Evolutionary conservation across 2,888 invertebrate species (phyloP), one percentile per base, ranked within the genome.

Genomic region (Andrena bicolor): DNA sequence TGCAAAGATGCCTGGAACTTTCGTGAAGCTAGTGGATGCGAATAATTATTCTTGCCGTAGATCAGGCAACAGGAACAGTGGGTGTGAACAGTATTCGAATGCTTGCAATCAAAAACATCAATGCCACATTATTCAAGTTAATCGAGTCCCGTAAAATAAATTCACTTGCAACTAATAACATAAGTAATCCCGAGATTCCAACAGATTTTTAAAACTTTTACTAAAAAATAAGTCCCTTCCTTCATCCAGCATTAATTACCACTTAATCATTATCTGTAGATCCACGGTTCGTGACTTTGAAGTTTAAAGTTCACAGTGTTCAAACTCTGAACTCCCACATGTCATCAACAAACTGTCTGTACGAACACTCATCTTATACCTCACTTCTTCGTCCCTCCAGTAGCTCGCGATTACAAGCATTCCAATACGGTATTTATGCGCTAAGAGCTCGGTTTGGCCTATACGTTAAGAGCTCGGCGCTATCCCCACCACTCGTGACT

Each of bases 101-200:
- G 28, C 61, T 64, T 63, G 61, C 63, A 51, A 73, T 64, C 53
- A 28, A 28, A 28, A 26, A 8, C 0, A 53, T 63, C 2, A 13
- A 30, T 10, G 10, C 3, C 60, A 35, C 20, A 4, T 20, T 35
- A 61, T n/a, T 30, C 32, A 32, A 61, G 7, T 61, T 32, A 32
- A n/a, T 60, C 2, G 7, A 60, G 6, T 32, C 8, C 32, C 7
- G 1, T 20, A 16, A 60, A 60, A 60, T 28, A 28, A 26, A n/a
- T 30, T 60, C 60, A 30, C n/a, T 30, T 16, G 30, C 2, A 26
- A 32, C 2, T 60, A 30, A 30, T 60, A 30, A 7, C 23, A 10
- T 26, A 26, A 30, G 30, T 30, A 60, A 60, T 58, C 28, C 13
- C 28, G 7, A 13, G n/a, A 20, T 58, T 58, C 13, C 28, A 58